Evolutionary conservation across 2,797 vertebrate genomes (phyloP), one percentile per base, ranked within the genome.

Genomic region (Botia almorhae): DNA sequence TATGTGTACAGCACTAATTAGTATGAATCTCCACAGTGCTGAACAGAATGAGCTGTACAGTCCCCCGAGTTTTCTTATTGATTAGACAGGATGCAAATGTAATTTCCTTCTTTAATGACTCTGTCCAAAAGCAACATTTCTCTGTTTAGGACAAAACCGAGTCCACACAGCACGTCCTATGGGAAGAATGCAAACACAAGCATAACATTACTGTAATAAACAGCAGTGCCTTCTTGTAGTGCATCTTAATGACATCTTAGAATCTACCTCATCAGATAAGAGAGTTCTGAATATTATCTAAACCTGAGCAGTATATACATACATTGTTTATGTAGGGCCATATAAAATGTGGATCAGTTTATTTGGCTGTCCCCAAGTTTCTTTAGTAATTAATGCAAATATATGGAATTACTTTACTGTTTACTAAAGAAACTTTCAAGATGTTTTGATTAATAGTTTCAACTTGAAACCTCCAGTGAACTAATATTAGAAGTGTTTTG

Each of bases 21-120:
- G 69, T 76, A 78, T 81, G 83, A 85, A 83, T 81, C 63, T 83
- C 78, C 73, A 80, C 77, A 74, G 78, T 46, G 55, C 65, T 68
- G 78, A 67, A 55, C 46, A 78, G 74, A 73, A 69, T 82, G 79
- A 76, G 81, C 72, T 77, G 68, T 72, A 69, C 21, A 82, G 73
- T 83, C 83, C 80, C 82, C 50, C 58, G 83, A 81, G 83, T 82
- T 78, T 82, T 74, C 53, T 81, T 80, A 77, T 86, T 88, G 82
- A 84, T 84, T 85, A 84, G 78, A 84, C 69, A 69, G 76, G 72
- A 83, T 86, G 84, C 80, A 72, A 85, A 86, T 85, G 77, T 77
- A 82, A 86, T 87, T 83, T 88, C 74, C 84, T 74, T 46, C 69
- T 84, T 85, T 86, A 87, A 82, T 86, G 80, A 85, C 80, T 87